A percentile compares a stretch with the other conserved stretches of the same genome.
These are phyloP conservation scores for Phymanthus crucifer DNA, from an alignment of 92 coral and sea anemone genomes.

Conservation along the genomic window DNA sequence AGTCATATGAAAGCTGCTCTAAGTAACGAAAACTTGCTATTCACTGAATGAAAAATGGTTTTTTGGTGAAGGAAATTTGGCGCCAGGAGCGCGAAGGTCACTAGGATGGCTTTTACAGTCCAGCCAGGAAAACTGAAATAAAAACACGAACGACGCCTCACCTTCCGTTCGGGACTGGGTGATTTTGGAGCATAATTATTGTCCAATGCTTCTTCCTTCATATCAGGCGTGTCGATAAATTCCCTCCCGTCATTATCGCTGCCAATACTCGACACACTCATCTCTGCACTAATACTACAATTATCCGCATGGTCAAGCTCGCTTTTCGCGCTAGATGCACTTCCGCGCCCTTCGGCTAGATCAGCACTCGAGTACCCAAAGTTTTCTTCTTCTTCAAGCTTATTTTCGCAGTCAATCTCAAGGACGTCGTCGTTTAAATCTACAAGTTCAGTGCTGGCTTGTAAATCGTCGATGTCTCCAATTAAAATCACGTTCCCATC, in stretches of 20 bases:
- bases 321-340: constrained; percentile 71
- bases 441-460: constrained; percentile 37
- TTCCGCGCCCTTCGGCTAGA: constrained; percentile 71
- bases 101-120: no score
- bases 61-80: no score
- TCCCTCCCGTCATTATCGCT: constrained; percentile 60
- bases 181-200: constrained; percentile 9
- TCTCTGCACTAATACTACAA: constrained; percentile 74
- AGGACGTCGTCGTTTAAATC: constrained; percentile 43
- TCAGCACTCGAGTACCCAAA: constrained; percentile 70
- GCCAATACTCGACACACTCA: constrained; percentile 88
- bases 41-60: no score
- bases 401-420: constrained; percentile 63
- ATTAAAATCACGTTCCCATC: constrained; percentile 67
- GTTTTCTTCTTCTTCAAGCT: constrained; percentile 48
- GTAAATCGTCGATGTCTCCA: constrained; percentile 40
- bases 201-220: constrained; percentile 24
- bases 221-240: neutral
- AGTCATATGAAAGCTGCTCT: no score
- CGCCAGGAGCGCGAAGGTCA: no score
- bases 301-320: constrained; percentile 80
- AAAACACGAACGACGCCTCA: neutral
- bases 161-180: neutral
- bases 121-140: no score
- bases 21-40: no score